phyloP scores from a whole-genome alignment of 2,888 invertebrate genomes.

The Oligia strigilis region DNA sequence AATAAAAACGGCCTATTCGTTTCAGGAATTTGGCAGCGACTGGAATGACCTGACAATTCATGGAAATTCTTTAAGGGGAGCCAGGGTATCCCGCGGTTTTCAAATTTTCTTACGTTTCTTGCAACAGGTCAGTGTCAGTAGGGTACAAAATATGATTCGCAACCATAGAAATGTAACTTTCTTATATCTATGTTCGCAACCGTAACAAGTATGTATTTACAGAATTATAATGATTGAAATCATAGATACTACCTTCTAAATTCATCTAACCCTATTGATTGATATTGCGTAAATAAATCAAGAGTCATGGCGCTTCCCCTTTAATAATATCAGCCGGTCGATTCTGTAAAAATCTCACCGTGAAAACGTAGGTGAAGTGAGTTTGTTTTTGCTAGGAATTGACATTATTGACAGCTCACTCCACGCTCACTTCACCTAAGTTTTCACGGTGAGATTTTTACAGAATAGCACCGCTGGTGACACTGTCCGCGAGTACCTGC shows the following conservation, averaged over 20 bases:
- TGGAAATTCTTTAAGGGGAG: slow-evolving; percentile 26
- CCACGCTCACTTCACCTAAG: too few species aligned
- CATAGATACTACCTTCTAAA: neutral
- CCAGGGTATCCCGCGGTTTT: neutral
- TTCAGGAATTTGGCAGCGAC: slow-evolving; percentile 36
- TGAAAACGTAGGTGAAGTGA: too few species aligned
- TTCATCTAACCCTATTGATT: neutral
- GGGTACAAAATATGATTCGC: neutral
- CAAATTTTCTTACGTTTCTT: neutral
- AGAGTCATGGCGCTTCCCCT: neutral
- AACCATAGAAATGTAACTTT: too few species aligned
- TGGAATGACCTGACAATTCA: slow-evolving; percentile 26
- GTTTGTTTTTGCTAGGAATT: too few species aligned
- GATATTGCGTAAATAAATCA: neutral
- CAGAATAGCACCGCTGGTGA: neutral
- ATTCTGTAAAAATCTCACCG: too few species aligned
- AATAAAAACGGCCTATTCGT: slow-evolving; percentile 45
- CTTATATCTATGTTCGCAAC: neutral
- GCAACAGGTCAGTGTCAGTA: neutral
- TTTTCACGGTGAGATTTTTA: too few species aligned
- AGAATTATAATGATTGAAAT: neutral
- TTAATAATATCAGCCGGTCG: slow-evolving; percentile 19
- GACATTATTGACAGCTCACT: too few species aligned
- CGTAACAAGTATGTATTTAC: too few species aligned
- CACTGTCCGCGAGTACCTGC: slow-evolving; percentile 18